Conservation (phyloP, 2,888 invertebrate genomes). For the Ophonus ardosiacus region DNA sequence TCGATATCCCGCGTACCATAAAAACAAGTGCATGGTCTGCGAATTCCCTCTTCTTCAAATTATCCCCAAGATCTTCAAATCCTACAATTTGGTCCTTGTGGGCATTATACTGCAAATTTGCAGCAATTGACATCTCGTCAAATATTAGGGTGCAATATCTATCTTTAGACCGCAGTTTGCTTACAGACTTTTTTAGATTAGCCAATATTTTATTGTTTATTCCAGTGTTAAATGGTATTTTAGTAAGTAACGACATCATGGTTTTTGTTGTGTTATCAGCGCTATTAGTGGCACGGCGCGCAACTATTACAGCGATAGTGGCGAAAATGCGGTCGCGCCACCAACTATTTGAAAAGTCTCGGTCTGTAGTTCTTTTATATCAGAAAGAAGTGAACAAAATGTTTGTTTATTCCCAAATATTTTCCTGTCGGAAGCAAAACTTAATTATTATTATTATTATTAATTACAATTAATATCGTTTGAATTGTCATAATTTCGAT, state of each 20-base stretch:
- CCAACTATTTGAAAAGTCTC: background rate
- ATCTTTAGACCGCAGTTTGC: no score
- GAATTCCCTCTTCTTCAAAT: conserved; percentile 50
- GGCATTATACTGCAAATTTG: conserved; percentile 27
- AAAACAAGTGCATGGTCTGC: conserved; percentile 62
- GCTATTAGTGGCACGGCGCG: no score
- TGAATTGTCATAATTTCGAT: no score
- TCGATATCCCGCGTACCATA: conserved; percentile 5
- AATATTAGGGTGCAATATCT: conserved; percentile 65
- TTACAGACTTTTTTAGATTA: conserved; percentile 13
- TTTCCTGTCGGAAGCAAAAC: background rate
- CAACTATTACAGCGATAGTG: no score
- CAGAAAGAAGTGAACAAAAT: background rate
- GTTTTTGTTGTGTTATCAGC: no score
- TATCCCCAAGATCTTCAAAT: conserved; percentile 66
- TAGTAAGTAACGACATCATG: background rate
- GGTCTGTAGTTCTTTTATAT: background rate
- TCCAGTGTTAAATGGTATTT: conserved; percentile 12
- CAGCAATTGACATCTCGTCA: conserved; percentile 61
- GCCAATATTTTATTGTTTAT: conserved; percentile 10
- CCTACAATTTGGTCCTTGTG: conserved; percentile 63
- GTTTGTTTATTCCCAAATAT: background rate
- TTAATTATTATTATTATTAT: no score
- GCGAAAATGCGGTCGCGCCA: no score
- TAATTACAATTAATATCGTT: no score